A percentile compares a stretch with the other conserved stretches of the same genome.
phyloP scores from a whole-genome alignment of 2,888 invertebrate genomes.

The Ennomos erosarius region DNA sequence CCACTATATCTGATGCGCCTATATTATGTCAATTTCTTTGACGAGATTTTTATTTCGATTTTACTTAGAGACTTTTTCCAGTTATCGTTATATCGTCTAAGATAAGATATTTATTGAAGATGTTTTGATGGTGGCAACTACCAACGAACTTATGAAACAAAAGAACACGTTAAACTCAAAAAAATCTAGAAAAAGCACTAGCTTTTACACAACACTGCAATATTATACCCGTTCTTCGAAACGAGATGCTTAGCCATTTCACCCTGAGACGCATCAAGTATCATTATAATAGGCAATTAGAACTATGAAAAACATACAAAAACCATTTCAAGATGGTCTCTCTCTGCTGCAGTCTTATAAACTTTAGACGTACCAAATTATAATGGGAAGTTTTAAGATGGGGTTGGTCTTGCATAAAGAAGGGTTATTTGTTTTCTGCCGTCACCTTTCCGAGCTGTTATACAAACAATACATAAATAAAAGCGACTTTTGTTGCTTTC shows the following conservation, averaged over 20 bases:
- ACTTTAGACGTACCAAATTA: slow-evolving; percentile 38
- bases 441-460: slow-evolving; percentile 75
- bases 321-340: slow-evolving; percentile 38
- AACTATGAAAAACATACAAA: slow-evolving; percentile 63
- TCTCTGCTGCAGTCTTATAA: slow-evolving; percentile 5
- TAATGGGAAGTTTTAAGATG: slow-evolving; percentile 54
- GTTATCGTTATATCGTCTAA: too few relatives aligned
- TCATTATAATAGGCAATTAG: slow-evolving; percentile 84
- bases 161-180: too few relatives aligned
- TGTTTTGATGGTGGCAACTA: too few relatives aligned
- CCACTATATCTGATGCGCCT: too few relatives aligned
- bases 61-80: too few relatives aligned
- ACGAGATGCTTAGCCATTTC: slow-evolving; percentile 30
- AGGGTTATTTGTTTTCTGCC: slow-evolving; percentile 79
- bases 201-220: neutral
- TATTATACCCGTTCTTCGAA: neutral
- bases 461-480: slow-evolving; percentile 82
- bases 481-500: slow-evolving; percentile 72
- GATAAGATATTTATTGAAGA: too few relatives aligned
- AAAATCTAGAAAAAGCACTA: too few relatives aligned
- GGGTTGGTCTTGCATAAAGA: slow-evolving; percentile 66
- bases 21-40: too few relatives aligned
- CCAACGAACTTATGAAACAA: too few relatives aligned
- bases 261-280: slow-evolving; percentile 68
- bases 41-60: too few relatives aligned